Evolutionary conservation across 2,797 vertebrate species (phyloP), one percentile per base, ranked within the genome.

Genomic region (Arrhamphus sclerolepis): DNA sequence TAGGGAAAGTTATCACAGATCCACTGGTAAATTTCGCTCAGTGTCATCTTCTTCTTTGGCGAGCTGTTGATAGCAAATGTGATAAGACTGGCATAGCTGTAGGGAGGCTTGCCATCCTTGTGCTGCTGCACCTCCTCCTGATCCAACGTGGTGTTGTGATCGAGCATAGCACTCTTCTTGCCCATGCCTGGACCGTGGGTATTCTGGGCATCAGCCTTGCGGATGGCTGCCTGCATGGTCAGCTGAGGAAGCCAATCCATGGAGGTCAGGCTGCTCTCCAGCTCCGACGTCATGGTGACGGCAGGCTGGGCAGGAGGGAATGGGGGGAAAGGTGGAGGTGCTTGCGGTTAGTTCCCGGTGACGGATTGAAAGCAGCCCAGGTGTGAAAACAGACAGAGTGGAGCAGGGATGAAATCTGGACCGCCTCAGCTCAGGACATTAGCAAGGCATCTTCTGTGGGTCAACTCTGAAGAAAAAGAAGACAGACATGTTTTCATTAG

Each of bases 1-100:
- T 96, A 97, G 7, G 95, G 95, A 71, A 97, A 97, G 89, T 97
- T 97, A 90, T 97, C 95, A 91, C 95, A 96, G 92, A 97, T 97
- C 95, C 95, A 97, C 90, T 97, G 95, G 85, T 97, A 97, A 91
- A 97, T 97, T 90, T 97, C 95, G 64, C 95, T 97, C 87, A 97
- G 91, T 65, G 95, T 97, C 95, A 97, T 97, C 90, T 96, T 96
- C 93, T 96, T 97, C 93, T 96, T 96, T 90, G 94, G 93, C 72
- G 95, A 96, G 91, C 94, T 95, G 90, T 96, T 97, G 92, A 97
- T 97, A 78, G 95, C 95, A 46, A 96, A 97, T 2, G 95, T 97
- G 83, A 96, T 97, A 82, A 97, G 95, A 87, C 94, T 96, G 91
- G 95, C 95, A 24, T 97, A 97, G 89, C 95, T 97, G 83, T 96